These are phyloP conservation scores for Spea multiplicata DNA, from an alignment of 2,113 vertebrate species.

Conservation along the genomic window DNA sequence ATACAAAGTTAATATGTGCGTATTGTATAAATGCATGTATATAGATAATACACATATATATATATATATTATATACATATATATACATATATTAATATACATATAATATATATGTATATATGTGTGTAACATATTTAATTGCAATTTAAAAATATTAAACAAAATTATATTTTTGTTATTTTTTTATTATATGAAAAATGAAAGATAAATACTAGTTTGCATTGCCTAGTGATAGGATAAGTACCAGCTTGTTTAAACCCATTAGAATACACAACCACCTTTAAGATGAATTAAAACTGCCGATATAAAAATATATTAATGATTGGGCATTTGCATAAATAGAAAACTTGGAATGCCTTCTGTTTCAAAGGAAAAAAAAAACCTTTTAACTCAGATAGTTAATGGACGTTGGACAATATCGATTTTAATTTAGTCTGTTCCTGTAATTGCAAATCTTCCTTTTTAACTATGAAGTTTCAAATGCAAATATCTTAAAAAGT, in stretches of 20 bases:
- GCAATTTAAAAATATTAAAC: too few species aligned
- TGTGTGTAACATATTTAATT: background rate
- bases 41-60: too few species aligned
- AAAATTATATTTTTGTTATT: too few species aligned
- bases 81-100: background rate
- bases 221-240: too few species aligned
- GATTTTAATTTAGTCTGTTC: conserved; percentile 37
- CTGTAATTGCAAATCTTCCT: conserved; percentile 42
- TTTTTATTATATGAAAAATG: too few species aligned
- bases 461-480: conserved; percentile 28
- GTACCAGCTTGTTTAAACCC: too few species aligned
- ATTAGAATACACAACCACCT: background rate
- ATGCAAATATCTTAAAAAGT: conserved; percentile 27
- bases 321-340: background rate
- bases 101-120: background rate
- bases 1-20: too few species aligned
- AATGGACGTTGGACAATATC: conserved; percentile 27
- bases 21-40: too few species aligned
- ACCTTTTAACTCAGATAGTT: conserved; percentile 28
- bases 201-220: too few species aligned
- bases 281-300: background rate
- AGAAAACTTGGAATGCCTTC: background rate
- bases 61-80: too few species aligned
- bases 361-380: background rate
- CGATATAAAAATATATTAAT: background rate